Conservation (phyloP, 2,113 vertebrate species). For the Centropus bengalensis region DNA sequence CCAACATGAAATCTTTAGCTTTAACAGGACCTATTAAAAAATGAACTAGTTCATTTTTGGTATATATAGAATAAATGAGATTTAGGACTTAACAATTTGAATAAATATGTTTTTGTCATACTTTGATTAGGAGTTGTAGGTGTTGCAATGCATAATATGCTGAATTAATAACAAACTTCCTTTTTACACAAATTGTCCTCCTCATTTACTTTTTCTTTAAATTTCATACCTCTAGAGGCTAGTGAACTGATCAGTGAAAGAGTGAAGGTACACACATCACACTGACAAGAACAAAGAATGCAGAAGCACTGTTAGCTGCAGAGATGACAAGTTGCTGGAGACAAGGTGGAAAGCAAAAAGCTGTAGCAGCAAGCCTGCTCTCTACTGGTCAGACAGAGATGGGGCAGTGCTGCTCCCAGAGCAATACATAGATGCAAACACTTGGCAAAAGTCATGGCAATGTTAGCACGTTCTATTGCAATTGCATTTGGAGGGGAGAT, state of each 20-base stretch:
- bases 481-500: slow-evolving; percentile 20
- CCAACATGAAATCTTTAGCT: neutral
- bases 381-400: slow-evolving; percentile 18
- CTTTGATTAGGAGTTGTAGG: neutral
- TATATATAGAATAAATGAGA: neutral
- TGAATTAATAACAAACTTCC: neutral
- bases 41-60: neutral
- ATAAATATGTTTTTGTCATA: neutral
- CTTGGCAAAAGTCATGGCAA: neutral
- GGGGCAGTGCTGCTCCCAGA: slow-evolving; percentile 3
- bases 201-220: neutral
- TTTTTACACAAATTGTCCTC: neutral
- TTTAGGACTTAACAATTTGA: neutral
- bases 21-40: neutral
- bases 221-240: neutral
- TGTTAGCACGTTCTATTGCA: slow-evolving; percentile 33
- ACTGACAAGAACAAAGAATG: slow-evolving; percentile 69
- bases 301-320: slow-evolving; percentile 69
- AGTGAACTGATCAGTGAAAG: slow-evolving; percentile 36
- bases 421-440: neutral
- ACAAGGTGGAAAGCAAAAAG: slow-evolving; percentile 56
- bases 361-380: slow-evolving; percentile 58
- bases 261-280: slow-evolving; percentile 67
- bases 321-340: slow-evolving; percentile 32
- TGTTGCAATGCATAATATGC: neutral